These are phyloP conservation scores for Elephas maximus DNA, from an alignment of 2,113 vertebrate species.

Conservation along the genomic window DNA sequence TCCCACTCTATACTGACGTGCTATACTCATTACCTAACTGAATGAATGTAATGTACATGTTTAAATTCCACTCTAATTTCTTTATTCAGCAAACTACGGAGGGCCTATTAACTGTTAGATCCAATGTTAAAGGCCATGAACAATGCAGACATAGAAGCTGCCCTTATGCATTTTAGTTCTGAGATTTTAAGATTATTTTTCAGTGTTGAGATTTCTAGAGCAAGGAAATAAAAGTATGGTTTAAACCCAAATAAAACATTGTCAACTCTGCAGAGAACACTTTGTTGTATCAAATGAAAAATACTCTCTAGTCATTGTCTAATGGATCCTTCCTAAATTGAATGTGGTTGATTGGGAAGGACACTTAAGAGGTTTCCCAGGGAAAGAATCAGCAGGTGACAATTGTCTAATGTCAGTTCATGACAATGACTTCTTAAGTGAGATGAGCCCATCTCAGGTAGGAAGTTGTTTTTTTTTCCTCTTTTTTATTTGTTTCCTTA, in stretches of 20 bases:
- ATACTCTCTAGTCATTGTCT: conserved; percentile 23
- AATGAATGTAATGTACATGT: neutral
- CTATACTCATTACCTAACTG: neutral
- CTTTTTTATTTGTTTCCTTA: neutral
- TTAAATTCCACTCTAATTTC: neutral
- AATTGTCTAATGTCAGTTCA: neutral
- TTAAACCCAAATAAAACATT: conserved; percentile 27
- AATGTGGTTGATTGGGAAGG: conserved; percentile 57
- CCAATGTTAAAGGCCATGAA: neutral
- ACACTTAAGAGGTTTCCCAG: conserved; percentile 17
- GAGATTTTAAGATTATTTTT: neutral
- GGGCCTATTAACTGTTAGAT: neutral
- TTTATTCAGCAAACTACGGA: neutral
- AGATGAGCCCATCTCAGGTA: neutral
- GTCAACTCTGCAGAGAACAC: conserved; percentile 15
- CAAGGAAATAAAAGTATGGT: conserved; percentile 40
- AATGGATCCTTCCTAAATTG: conserved; percentile 17
- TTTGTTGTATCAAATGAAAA: conserved; percentile 30
- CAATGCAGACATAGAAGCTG: neutral
- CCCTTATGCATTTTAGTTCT: neutral
- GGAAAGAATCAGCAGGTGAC: neutral
- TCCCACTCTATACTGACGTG: neutral
- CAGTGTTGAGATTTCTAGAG: neutral
- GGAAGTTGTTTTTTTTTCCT: neutral
- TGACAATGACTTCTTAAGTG: neutral